Evolutionary conservation across 2,888 invertebrate genomes (phyloP).

Genomic region (Amiota communis): DNA sequence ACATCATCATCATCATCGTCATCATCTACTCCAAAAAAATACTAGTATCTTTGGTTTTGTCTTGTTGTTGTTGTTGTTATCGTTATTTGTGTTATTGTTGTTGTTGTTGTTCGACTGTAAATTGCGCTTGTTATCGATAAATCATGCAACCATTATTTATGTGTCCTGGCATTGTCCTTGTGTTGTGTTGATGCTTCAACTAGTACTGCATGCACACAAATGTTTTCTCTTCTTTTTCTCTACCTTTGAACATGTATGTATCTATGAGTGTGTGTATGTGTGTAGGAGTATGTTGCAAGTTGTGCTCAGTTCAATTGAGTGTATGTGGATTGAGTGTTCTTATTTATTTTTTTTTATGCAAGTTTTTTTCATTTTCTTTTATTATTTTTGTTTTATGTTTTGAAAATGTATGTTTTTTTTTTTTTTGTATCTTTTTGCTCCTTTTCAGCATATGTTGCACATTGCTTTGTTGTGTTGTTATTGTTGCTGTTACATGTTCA

Average conservation of each 20-base stretch:
- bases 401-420: slow-evolving; percentile 37
- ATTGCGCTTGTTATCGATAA: slow-evolving; percentile 72
- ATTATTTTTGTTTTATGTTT: slow-evolving; percentile 33
- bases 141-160: slow-evolving; percentile 72
- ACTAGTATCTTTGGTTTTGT: slow-evolving; percentile 11
- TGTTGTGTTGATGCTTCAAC: background rate
- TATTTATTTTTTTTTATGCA: slow-evolving; percentile 67
- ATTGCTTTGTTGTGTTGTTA: background rate
- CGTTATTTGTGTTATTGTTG: slow-evolving; percentile 30
- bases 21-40: background rate
- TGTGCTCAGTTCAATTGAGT: slow-evolving; percentile 43
- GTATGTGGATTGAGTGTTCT: slow-evolving; percentile 28
- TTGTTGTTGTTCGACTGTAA: slow-evolving; percentile 58
- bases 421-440: slow-evolving; percentile 44
- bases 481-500: slow-evolving; percentile 30
- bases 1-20: too few species aligned
- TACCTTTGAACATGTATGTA: slow-evolving; percentile 43
- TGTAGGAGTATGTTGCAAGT: background rate
- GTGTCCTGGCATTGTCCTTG: slow-evolving; percentile 51
- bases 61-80: slow-evolving; percentile 34
- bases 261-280: slow-evolving; percentile 36
- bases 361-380: slow-evolving; percentile 59
- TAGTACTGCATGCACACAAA: slow-evolving; percentile 18
- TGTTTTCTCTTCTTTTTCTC: background rate
- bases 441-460: slow-evolving; percentile 61